These are phyloP conservation scores for Heliocidaris erythrogramma DNA, from an alignment of 35 echinoderm and acorn worm species.

Conservation along the genomic window DNA sequence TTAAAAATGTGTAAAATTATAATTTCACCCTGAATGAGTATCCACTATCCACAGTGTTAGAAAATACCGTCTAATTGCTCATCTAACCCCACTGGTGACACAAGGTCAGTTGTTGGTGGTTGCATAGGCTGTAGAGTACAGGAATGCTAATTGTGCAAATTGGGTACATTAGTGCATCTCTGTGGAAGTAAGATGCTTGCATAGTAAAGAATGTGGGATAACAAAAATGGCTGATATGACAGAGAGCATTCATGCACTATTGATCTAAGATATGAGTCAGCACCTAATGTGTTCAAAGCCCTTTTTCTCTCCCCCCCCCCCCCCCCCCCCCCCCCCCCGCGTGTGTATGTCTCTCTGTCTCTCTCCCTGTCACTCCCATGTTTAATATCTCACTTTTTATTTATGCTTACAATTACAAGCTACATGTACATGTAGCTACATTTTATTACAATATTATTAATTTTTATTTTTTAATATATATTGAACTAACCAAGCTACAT, in stretches of 20 bases:
- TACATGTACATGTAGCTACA: neutral
- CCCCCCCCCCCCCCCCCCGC: neutral
- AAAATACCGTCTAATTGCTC: neutral
- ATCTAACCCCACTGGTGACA: neutral
- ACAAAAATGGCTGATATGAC: neutral
- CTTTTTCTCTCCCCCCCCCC: neutral
- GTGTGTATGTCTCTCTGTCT: neutral
- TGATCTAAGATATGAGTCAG: conserved; percentile 42
- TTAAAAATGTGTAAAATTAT: neutral
- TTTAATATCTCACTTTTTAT: neutral
- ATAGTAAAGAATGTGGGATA: neutral
- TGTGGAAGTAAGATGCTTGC: neutral
- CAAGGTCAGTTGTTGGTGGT: neutral
- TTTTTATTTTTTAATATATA: neutral
- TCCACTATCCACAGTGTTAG: neutral
- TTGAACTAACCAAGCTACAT: too few species aligned
- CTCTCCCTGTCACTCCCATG: neutral
- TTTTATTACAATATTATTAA: neutral
- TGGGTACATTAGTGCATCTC: neutral
- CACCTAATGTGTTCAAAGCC: conserved; percentile 17
- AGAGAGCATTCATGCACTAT: conserved; percentile 29
- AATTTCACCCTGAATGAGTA: neutral
- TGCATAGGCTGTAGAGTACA: neutral
- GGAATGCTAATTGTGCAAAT: conserved; percentile 19
- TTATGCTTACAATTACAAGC: neutral